These are phyloP conservation scores for Peromyscus maniculatus DNA, from an alignment of 2,113 vertebrate species.

Conservation along the genomic window DNA sequence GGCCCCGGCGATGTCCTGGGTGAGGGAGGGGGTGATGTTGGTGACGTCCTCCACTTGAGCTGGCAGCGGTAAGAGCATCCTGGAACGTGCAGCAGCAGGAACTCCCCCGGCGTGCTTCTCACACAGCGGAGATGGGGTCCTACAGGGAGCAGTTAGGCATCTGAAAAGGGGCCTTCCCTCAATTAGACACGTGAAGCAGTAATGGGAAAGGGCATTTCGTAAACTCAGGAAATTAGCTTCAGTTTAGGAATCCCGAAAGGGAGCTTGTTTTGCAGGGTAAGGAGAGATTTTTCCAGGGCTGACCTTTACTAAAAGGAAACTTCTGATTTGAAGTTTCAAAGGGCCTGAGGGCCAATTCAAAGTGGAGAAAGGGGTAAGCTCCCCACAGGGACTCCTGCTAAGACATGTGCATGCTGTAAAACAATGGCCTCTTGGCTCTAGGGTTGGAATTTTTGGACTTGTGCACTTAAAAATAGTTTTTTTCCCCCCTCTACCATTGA, in stretches of 20 bases:
- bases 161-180: slow-evolving; percentile 57
- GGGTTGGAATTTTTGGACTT: background rate
- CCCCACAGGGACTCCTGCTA: background rate
- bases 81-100: background rate
- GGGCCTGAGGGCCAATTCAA: slow-evolving; percentile 44
- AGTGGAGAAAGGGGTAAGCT: background rate
- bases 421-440: background rate
- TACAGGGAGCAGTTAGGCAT: slow-evolving; percentile 8
- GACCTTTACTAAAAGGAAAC: slow-evolving; percentile 70
- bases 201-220: slow-evolving; percentile 44
- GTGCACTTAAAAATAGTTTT: background rate
- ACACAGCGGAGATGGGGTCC: background rate
- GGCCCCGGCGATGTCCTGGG: background rate
- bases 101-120: slow-evolving; percentile 24
- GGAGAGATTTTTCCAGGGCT: slow-evolving; percentile 71
- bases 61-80: background rate
- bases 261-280: slow-evolving; percentile 16
- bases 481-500: slow-evolving; percentile 14
- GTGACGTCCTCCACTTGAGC: background rate
- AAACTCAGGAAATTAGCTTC: slow-evolving; percentile 70
- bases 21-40: background rate
- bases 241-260: slow-evolving; percentile 61
- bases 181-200: slow-evolving; percentile 46
- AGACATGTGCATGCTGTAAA: slow-evolving; percentile 35
- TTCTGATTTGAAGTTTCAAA: slow-evolving; percentile 70